Evolutionary conservation across 2,113 vertebrate genomes (phyloP).

Genomic region (Alethe castanea): DNA sequence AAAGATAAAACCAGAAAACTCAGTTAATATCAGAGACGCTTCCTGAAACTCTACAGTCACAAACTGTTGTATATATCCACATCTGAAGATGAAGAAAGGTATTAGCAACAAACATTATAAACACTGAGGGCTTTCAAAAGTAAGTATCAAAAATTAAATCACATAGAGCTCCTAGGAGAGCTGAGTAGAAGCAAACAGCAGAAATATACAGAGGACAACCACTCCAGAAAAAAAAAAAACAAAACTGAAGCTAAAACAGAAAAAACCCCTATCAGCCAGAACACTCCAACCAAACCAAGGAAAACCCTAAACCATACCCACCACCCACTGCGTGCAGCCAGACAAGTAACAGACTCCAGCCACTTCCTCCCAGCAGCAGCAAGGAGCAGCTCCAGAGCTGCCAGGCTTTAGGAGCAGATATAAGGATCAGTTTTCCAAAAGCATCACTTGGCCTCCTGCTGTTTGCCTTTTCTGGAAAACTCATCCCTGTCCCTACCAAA

Average conservation of each 20-base stretch:
- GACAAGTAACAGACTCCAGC: background rate
- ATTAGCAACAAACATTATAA: background rate
- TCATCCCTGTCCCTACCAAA: background rate
- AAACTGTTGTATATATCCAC: background rate
- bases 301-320: background rate
- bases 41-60: background rate
- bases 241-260: background rate
- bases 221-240: background rate
- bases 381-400: background rate
- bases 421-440: background rate
- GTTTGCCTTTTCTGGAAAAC: background rate
- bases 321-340: background rate
- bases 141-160: background rate
- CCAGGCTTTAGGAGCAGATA: rapidly evolving
- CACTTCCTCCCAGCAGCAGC: background rate
- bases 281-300: background rate
- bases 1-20: background rate
- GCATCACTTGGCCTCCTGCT: background rate
- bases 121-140: background rate
- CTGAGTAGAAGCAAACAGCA: background rate
- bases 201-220: background rate
- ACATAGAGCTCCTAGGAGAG: background rate
- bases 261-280: background rate
- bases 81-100: background rate
- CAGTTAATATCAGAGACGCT: background rate